A percentile compares a stretch with the other conserved stretches of the same genome.
Evolutionary conservation across 2,888 invertebrate species (phyloP).

Genomic region (Crepidodera aurea): DNA sequence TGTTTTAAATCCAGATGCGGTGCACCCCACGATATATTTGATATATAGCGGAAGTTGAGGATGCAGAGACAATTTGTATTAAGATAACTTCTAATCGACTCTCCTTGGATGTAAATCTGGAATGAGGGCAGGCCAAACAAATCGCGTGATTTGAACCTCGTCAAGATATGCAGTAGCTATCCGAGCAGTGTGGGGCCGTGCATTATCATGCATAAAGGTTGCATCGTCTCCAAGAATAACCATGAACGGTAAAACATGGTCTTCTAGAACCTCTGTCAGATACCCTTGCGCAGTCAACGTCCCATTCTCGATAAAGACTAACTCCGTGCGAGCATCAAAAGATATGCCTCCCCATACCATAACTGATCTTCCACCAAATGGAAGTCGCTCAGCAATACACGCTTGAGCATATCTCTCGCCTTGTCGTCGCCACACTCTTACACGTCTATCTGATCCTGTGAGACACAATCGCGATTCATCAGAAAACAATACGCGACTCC

Average conservation of each 20-base stretch:
- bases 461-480: conserved; percentile 3
- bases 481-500: too few species aligned
- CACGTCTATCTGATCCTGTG: conserved; percentile 1
- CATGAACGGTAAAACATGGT: conserved; percentile 4
- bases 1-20: too few species aligned
- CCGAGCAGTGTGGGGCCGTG: conserved; percentile 2
- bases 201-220: not conserved
- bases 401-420: conserved; percentile 23
- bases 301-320: not conserved
- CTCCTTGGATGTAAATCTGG: not conserved
- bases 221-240: not conserved
- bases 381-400: conserved; percentile 19
- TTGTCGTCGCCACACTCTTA: conserved; percentile 7
- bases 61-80: too few species aligned
- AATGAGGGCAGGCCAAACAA: not conserved
- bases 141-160: conserved; percentile 6
- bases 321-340: not conserved
- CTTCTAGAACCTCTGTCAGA: conserved; percentile 7
- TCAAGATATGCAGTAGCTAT: not conserved
- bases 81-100: too few species aligned
- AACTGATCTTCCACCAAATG: conserved; percentile 7
- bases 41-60: too few species aligned
- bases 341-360: conserved; percentile 4
- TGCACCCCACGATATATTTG: too few species aligned
- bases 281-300: conserved; percentile 1